These are phyloP conservation scores for Lutraria lutraria DNA, from an alignment of 2,888 invertebrate species.

Conservation along the genomic window DNA sequence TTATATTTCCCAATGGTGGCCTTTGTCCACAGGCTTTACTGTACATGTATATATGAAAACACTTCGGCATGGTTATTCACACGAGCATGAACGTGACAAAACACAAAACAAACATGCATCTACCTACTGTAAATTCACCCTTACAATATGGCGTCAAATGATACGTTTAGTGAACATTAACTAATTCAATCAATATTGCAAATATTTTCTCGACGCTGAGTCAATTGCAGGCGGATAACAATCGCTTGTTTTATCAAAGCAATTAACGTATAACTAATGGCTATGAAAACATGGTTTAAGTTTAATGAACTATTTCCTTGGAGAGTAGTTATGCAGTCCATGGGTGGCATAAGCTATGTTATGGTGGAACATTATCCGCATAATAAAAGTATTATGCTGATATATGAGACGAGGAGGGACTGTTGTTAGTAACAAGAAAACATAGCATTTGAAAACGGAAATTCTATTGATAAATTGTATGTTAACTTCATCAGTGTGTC, in stretches of 20 bases:
- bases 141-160: background rate
- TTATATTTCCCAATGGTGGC: too few relatives aligned
- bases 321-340: background rate
- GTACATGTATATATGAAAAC: too few relatives aligned
- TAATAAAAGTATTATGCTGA: background rate
- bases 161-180: slow-evolving; percentile 18
- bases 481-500: too few relatives aligned
- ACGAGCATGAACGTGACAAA: background rate
- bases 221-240: slow-evolving; percentile 8
- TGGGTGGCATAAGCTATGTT: background rate
- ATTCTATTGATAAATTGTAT: too few relatives aligned
- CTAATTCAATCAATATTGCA: slow-evolving; percentile 16
- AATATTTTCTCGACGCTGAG: slow-evolving; percentile 8
- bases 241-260: background rate
- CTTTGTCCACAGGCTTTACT: too few relatives aligned
- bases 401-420: background rate
- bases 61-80: background rate
- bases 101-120: background rate
- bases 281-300: slow-evolving; percentile 1
- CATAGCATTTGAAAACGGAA: background rate
- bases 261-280: background rate
- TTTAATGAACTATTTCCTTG: background rate
- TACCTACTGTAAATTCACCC: background rate
- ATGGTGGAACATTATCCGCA: too few relatives aligned
- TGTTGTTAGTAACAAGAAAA: background rate